Percentiles rank a stretch among this genome's conserved stretches.
Evolutionary conservation across 2,797 vertebrate species (phyloP).

Genomic region (Intellagama lesueurii): DNA sequence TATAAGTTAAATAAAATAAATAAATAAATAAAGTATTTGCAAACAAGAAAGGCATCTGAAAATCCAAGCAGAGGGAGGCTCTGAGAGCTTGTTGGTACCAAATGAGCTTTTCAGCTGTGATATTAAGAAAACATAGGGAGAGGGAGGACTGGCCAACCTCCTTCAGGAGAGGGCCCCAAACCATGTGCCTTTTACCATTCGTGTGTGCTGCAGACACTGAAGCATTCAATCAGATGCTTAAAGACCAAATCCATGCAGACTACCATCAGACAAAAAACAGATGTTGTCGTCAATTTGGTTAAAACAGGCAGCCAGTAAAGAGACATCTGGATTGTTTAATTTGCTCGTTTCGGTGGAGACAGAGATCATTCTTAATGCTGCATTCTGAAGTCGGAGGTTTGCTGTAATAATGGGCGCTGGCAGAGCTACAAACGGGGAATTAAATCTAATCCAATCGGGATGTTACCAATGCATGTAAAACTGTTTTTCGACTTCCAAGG

Average conservation of each 20-base stretch:
- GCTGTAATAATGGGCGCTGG: slow-evolving; percentile 64
- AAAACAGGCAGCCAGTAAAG: slow-evolving; percentile 55
- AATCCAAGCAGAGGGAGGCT: background rate
- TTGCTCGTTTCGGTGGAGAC: slow-evolving; percentile 55
- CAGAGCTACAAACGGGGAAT: slow-evolving; percentile 71
- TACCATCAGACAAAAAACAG: slow-evolving; percentile 69
- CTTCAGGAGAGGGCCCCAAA: background rate
- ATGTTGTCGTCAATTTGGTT: slow-evolving; percentile 60
- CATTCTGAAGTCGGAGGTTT: slow-evolving; percentile 58
- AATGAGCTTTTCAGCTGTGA: background rate
- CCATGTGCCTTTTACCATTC: slow-evolving; percentile 5
- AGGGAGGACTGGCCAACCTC: background rate
- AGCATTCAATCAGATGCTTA: slow-evolving; percentile 59
- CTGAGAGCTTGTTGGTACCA: background rate
- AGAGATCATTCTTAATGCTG: slow-evolving; percentile 50
- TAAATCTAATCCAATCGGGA: slow-evolving; percentile 68
- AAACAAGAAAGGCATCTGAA: background rate
- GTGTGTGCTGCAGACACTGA: background rate
- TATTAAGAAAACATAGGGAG: background rate
- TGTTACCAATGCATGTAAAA: slow-evolving; percentile 50
- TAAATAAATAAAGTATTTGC: background rate
- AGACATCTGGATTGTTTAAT: slow-evolving; percentile 58
- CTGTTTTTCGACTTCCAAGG: slow-evolving; percentile 64
- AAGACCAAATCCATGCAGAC: slow-evolving; percentile 55
- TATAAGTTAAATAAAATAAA: too few relatives aligned